phyloP scores from a whole-genome alignment of 35 echinoderm and acorn worm genomes.

The Chiridota heheva region DNA sequence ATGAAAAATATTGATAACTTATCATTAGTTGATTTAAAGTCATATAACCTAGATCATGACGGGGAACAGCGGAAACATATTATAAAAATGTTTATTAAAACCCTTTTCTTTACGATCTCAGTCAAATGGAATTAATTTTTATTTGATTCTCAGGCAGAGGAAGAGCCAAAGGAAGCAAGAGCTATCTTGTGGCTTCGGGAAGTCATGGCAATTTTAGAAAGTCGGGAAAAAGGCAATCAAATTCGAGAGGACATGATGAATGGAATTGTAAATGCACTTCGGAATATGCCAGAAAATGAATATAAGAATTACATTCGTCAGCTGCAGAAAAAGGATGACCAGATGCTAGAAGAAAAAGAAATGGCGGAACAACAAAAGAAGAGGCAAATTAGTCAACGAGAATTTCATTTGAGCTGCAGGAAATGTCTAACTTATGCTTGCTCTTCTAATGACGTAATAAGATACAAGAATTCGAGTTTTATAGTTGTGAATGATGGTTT shows the following conservation, averaged over 20 bases:
- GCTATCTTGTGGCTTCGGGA: slow-evolving; percentile 6
- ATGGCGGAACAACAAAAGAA: slow-evolving; percentile 6
- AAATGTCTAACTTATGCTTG: no score
- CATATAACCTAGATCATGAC: no score
- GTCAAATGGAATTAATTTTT: no score
- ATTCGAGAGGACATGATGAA: slow-evolving; percentile 15
- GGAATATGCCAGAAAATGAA: not conserved
- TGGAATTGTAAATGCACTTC: not conserved
- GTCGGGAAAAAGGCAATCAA: not conserved
- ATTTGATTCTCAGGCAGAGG: not conserved
- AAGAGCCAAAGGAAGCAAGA: not conserved
- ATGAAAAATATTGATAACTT: no score
- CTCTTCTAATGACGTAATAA: no score
- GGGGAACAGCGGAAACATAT: no score
- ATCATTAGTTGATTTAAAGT: no score
- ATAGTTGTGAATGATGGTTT: no score
- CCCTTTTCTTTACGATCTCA: no score
- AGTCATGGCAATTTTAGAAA: not conserved
- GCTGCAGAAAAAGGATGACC: not conserved
- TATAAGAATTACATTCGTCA: not conserved
- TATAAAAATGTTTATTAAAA: no score
- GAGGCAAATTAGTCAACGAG: not conserved
- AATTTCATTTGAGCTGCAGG: no score
- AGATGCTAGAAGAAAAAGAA: not conserved
- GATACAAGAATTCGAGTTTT: no score